Evolutionary conservation across 2,888 invertebrate species (phyloP).

Genomic region (Drosophila atroscutellata): DNA sequence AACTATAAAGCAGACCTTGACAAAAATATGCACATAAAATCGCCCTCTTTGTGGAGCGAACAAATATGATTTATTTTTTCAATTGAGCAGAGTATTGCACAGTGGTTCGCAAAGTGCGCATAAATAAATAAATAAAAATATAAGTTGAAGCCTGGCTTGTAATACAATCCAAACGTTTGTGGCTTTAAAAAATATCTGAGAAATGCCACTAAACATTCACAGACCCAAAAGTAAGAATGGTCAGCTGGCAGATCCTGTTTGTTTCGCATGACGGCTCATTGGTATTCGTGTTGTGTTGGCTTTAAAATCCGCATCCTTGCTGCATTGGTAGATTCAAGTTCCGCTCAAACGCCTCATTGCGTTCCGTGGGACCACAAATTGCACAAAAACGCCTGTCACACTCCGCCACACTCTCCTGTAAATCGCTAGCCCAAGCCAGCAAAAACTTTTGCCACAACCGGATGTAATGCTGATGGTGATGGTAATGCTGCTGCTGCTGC

Average conservation of each 20-base stretch:
- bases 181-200: neutral
- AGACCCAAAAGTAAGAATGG: neutral
- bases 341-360: constrained; percentile 56
- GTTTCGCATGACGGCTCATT: constrained; percentile 41
- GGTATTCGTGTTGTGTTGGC: constrained; percentile 41
- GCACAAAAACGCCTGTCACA: constrained; percentile 39
- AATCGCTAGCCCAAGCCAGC: neutral
- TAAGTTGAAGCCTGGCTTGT: neutral
- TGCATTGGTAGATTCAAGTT: constrained; percentile 64
- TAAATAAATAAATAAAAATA: neutral
- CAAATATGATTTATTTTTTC: neutral
- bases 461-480: constrained; percentile 28
- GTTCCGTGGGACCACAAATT: constrained; percentile 37
- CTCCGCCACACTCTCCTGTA: neutral
- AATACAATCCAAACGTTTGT: neutral
- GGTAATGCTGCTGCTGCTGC: constrained; percentile 8
- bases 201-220: neutral
- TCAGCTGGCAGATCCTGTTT: neutral
- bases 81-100: neutral
- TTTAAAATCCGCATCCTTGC: constrained; percentile 51
- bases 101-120: neutral
- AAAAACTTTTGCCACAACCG: constrained; percentile 47
- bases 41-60: neutral
- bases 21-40: neutral
- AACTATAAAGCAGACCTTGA: neutral